Conservation (phyloP, 2,888 invertebrate genomes). For the Apodemia mormo region DNA sequence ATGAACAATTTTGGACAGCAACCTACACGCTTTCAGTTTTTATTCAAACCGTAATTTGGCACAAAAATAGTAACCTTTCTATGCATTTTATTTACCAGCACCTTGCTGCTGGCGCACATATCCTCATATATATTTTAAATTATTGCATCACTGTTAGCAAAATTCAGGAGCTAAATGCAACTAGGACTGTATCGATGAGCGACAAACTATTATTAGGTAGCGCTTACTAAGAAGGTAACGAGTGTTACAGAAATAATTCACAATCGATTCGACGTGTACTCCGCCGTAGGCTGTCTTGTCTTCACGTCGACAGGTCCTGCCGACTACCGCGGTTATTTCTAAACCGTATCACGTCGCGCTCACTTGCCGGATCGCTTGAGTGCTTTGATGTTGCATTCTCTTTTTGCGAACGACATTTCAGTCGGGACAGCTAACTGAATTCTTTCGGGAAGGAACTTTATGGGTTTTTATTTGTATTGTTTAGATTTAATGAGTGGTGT, state of each 20-base stretch:
- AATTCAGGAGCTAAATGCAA: background rate
- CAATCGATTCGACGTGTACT: conserved; percentile 67
- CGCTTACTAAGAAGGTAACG: conserved; percentile 66
- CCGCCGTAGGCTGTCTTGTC: conserved; percentile 64
- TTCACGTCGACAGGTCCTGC: conserved; percentile 54
- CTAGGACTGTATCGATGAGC: background rate
- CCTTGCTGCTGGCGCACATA: too few relatives aligned
- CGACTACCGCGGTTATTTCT: conserved; percentile 62
- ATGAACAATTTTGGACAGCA: too few relatives aligned
- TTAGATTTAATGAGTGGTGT: conserved; percentile 34
- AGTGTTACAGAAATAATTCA: conserved; percentile 70
- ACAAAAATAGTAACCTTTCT: too few relatives aligned
- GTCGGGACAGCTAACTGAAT: conserved; percentile 59
- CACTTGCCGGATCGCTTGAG: conserved; percentile 63
- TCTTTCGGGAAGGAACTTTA: conserved; percentile 65
- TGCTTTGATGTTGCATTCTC: conserved; percentile 78
- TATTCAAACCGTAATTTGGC: too few relatives aligned
- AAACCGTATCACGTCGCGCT: conserved; percentile 71
- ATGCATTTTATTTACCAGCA: too few relatives aligned
- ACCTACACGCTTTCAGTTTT: too few relatives aligned
- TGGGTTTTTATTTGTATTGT: conserved; percentile 49
- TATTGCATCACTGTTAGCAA: background rate
- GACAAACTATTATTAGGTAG: conserved; percentile 24
- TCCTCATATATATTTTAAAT: background rate
- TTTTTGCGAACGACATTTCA: conserved; percentile 78